These are phyloP conservation scores for Brachionus rubens DNA, from an alignment of 1,140 invertebrate species.

Conservation along the genomic window DNA sequence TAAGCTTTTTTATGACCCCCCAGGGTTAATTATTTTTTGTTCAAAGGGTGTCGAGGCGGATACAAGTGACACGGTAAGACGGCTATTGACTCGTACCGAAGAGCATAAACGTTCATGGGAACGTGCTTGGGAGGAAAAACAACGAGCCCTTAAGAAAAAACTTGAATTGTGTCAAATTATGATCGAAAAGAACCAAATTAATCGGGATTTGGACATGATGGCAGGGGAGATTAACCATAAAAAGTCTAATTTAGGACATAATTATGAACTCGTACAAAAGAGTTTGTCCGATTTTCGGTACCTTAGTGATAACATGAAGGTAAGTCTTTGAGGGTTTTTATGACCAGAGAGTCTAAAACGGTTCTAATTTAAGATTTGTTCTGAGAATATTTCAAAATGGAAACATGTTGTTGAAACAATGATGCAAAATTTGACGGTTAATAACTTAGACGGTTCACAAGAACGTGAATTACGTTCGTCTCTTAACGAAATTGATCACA, in stretches of 20 bases:
- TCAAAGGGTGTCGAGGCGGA: slow-evolving; percentile 69
- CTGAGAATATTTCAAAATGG: slow-evolving; percentile 46
- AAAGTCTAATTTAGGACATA: neutral
- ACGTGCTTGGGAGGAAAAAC: slow-evolving; percentile 65
- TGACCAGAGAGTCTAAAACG: too few species aligned
- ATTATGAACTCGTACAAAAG: neutral
- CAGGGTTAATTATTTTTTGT: slow-evolving; percentile 48
- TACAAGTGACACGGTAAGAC: slow-evolving; percentile 68
- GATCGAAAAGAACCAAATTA: slow-evolving; percentile 66
- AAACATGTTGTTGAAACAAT: slow-evolving; percentile 11
- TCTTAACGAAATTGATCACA: slow-evolving; percentile 67
- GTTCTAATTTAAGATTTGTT: slow-evolving; percentile 21
- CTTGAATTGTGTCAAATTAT: slow-evolving; percentile 70
- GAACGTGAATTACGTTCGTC: slow-evolving; percentile 59
- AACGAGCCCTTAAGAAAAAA: slow-evolving; percentile 67
- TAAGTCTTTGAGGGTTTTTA: too few species aligned
- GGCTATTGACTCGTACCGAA: slow-evolving; percentile 66
- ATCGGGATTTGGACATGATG: slow-evolving; percentile 18
- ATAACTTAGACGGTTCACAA: neutral
- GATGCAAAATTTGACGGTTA: slow-evolving; percentile 9
- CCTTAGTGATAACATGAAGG: slow-evolving; percentile 22
- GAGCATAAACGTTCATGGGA: slow-evolving; percentile 64
- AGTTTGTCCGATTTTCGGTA: slow-evolving; percentile 1
- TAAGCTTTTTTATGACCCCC: neutral
- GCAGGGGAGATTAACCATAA: neutral